Conservation (phyloP, 2,113 vertebrate species). For the Psephotus haematonotus region DNA sequence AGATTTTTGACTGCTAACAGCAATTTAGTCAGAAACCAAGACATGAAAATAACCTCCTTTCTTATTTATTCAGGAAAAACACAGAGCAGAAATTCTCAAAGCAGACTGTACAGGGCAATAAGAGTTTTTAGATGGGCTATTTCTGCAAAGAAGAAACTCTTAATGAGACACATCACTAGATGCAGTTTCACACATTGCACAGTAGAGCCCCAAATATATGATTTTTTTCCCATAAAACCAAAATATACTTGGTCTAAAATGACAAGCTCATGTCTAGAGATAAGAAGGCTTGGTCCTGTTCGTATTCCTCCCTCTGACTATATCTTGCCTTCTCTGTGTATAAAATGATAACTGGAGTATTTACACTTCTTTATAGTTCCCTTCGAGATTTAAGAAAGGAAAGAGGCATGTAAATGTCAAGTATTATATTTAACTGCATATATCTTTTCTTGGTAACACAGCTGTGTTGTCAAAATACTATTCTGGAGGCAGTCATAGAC, state of each 20-base stretch:
- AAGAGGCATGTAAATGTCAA: background rate
- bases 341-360: background rate
- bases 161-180: background rate
- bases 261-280: background rate
- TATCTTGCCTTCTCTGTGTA: background rate
- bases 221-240: background rate
- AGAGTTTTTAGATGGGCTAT: background rate
- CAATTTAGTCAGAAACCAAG: constrained; percentile 1
- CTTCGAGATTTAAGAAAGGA: background rate
- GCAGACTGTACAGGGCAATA: background rate
- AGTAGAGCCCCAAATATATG: background rate
- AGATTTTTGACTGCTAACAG: background rate
- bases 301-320: background rate
- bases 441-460: background rate
- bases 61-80: background rate
- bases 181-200: background rate
- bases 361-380: background rate
- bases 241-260: constrained; percentile 3
- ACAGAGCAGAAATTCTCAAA: background rate
- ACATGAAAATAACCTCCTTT: background rate
- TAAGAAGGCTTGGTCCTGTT: background rate
- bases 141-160: background rate
- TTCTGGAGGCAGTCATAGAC: background rate
- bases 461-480: background rate
- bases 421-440: background rate